These are phyloP conservation scores for Xiphias gladius DNA, from an alignment of 2,113 vertebrate genomes.

Conservation along the genomic window DNA sequence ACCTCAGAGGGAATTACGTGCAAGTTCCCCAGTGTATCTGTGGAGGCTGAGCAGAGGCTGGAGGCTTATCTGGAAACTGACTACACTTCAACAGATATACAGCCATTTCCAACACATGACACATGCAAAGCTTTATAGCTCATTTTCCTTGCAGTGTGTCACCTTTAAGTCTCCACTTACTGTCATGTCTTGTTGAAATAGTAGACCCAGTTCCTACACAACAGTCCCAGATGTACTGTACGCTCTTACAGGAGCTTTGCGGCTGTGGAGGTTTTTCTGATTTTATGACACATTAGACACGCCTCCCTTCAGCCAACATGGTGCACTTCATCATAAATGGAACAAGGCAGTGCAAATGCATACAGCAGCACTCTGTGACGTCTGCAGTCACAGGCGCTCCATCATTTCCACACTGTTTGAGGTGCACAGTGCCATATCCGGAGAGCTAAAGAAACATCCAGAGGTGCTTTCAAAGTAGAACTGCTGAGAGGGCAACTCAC, in stretches of 20 bases:
- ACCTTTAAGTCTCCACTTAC: constrained; percentile 29
- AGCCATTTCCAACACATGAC: constrained; percentile 34
- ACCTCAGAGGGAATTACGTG: constrained; percentile 60
- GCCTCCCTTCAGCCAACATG: constrained; percentile 59
- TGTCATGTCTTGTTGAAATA: constrained; percentile 21
- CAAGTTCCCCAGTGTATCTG: constrained; percentile 53
- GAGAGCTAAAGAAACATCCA: constrained; percentile 35
- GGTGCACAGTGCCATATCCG: constrained; percentile 60
- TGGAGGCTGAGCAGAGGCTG: constrained; percentile 50
- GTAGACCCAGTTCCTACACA: constrained; percentile 32
- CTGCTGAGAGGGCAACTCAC: constrained; percentile 45
- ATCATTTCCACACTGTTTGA: constrained; percentile 48
- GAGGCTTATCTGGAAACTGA: constrained; percentile 58
- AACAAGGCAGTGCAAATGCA: constrained; percentile 45
- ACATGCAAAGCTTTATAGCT: constrained; percentile 42
- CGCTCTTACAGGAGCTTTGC: constrained; percentile 18
- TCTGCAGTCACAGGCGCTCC: constrained; percentile 51
- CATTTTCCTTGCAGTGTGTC: constrained; percentile 16
- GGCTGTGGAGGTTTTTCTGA: constrained; percentile 53
- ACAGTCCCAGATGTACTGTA: constrained; percentile 24
- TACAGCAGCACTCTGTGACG: constrained; percentile 59
- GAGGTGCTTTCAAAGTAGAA: constrained; percentile 43
- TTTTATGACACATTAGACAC: constrained; percentile 65
- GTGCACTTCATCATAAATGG: constrained; percentile 62
- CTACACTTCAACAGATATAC: constrained; percentile 47